A percentile compares a stretch with the other conserved stretches of the same genome.
Evolutionary conservation across 2,888 invertebrate genomes (phyloP).

Genomic region (Drosophila parthenogenetica): DNA sequence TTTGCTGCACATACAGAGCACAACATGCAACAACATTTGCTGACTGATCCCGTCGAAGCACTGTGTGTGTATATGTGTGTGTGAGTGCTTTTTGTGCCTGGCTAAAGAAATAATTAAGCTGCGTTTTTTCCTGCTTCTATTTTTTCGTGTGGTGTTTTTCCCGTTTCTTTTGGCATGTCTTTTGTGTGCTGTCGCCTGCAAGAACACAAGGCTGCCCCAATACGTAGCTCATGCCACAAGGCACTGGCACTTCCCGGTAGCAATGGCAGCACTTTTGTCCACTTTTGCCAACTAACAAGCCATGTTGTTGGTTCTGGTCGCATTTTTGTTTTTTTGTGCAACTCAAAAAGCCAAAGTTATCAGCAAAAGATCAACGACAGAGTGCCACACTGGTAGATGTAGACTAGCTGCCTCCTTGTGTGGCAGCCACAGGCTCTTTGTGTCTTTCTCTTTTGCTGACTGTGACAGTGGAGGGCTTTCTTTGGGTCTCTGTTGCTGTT

Average conservation of each 20-base stretch:
- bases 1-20: constrained; percentile 5
- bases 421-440: constrained; percentile 69
- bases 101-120: constrained; percentile 26
- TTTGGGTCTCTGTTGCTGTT: constrained; percentile 11
- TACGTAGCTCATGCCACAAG: constrained; percentile 22
- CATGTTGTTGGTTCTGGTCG: constrained; percentile 1
- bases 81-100: not conserved
- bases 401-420: constrained; percentile 28
- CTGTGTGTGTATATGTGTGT: not conserved
- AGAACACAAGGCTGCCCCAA: constrained; percentile 35
- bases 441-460: constrained; percentile 55
- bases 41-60: constrained; percentile 1
- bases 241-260: constrained; percentile 11
- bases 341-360: constrained; percentile 74
- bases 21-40: constrained; percentile 11
- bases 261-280: constrained; percentile 49
- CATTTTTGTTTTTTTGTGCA: constrained; percentile 25
- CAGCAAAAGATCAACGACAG: constrained; percentile 81
- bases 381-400: constrained; percentile 14
- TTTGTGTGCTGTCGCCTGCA: constrained; percentile 54
- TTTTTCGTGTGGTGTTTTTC: not conserved
- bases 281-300: constrained; percentile 48
- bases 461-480: constrained; percentile 18
- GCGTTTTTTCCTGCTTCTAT: constrained; percentile 3
- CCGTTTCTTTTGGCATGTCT: constrained; percentile 27